phyloP scores from a whole-genome alignment of 2,113 vertebrate species.

The Peromyscus polionotus region DNA sequence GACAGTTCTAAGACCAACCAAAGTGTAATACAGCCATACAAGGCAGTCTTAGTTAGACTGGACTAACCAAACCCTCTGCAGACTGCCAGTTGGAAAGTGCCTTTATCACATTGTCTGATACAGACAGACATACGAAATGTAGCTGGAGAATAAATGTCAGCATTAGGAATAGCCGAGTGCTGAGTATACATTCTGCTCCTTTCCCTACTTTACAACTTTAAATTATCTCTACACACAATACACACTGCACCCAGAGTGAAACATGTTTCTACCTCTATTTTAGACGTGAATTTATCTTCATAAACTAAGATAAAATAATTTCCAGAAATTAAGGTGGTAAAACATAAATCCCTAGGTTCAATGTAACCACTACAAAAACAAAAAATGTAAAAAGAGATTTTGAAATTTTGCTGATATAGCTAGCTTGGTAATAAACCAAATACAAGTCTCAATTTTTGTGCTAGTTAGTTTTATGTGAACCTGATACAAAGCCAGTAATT shows the following conservation, averaged over 20 bases:
- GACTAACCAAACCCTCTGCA: neutral
- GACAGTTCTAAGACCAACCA: neutral
- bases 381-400: neutral
- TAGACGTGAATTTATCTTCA: neutral
- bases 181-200: neutral
- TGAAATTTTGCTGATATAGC: neutral
- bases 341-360: neutral
- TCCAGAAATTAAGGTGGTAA: neutral
- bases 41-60: neutral
- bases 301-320: neutral
- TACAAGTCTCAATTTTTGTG: neutral
- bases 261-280: neutral
- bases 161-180: neutral
- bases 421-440: neutral
- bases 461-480: neutral
- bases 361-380: neutral
- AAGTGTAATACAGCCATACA: neutral
- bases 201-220: neutral
- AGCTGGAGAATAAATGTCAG: neutral
- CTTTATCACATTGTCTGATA: neutral
- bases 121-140: neutral
- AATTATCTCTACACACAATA: neutral
- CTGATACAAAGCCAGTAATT: neutral
- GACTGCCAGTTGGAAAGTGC: neutral
- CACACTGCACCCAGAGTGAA: neutral